These are phyloP conservation scores for Drosophila atripex DNA, from an alignment of 2,888 invertebrate genomes.

Conservation along the genomic window DNA sequence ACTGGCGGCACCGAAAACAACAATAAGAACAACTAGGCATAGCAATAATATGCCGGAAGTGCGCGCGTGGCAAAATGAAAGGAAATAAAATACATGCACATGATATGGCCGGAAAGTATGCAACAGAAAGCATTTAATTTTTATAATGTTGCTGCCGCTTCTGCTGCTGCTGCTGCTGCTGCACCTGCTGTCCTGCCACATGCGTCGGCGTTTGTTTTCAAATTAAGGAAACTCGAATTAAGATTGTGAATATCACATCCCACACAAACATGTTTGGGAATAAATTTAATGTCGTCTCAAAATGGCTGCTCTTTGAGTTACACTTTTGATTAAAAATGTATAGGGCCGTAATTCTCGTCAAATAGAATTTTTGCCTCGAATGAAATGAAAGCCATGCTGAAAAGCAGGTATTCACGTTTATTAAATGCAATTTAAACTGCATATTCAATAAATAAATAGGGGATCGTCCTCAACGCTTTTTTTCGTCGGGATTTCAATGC, in stretches of 20 bases:
- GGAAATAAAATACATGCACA: slow-evolving; percentile 44
- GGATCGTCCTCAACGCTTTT: slow-evolving; percentile 25
- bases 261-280: slow-evolving; percentile 11
- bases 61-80: slow-evolving; percentile 64
- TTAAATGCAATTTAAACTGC: slow-evolving; percentile 72
- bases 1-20: slow-evolving; percentile 22
- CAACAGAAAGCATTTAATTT: slow-evolving; percentile 50
- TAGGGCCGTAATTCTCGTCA: slow-evolving; percentile 28
- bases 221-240: slow-evolving; percentile 47
- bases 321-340: slow-evolving; percentile 31
- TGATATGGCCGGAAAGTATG: slow-evolving; percentile 57
- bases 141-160: too few relatives aligned
- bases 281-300: slow-evolving; percentile 24
- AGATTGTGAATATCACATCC: slow-evolving; percentile 21
- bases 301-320: slow-evolving; percentile 24
- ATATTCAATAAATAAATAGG: slow-evolving; percentile 62
- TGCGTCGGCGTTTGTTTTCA: slow-evolving; percentile 33
- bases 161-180: slow-evolving; percentile 23
- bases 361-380: slow-evolving; percentile 15
- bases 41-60: slow-evolving; percentile 71
- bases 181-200: slow-evolving; percentile 19
- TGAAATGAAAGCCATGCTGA: neutral
- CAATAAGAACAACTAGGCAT: slow-evolving; percentile 43
- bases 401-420: slow-evolving; percentile 46
- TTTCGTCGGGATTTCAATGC: slow-evolving; percentile 37